Evolutionary conservation across 2,113 vertebrate genomes (phyloP), one percentile per base, ranked within the genome.

Genomic region (Chauna torquata): DNA sequence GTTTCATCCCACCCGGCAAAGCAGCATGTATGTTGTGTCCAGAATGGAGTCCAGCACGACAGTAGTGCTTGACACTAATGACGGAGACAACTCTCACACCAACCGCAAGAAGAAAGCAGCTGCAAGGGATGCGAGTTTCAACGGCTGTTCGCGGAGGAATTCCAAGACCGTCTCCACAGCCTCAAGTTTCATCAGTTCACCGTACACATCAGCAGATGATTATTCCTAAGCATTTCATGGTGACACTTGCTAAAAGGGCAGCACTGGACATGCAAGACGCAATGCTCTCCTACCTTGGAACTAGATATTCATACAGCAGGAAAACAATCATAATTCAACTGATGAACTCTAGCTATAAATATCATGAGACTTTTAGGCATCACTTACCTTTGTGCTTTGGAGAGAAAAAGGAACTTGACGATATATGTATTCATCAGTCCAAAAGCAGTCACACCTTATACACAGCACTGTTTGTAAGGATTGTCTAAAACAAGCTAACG

Each of bases 1-100:
- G 58, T 98, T 99, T 50, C 98, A 99, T 55, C 98, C 99, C 2
- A 98, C 98, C 0, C 98, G 97, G 18, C 99, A 99, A 89, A 99
- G 99, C 86, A 99, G 99, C 95, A 98, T 99, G 75, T 99, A 99
- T 34, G 98, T 99, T 0, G 98, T 99, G 84, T 99, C 99, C 36
- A 98, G 99, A 78, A 99, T 99, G 98, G 99, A 99, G 86, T 99
- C 99, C 92, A 98, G 98, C 81, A 94, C 98, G 98, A 98, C 99
- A 2, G 97, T 99, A 86, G 98, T 98, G 80, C 97, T 98, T 0
- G 98, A 99, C 68, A 49, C 98, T 0, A 97, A 57, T 0, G 98
- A 99, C 2, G 97, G 94, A 8, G 98, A 98, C 13, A 97, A 64
- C 13, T 54, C 75, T 44, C 97, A 97, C 0, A 0, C 96, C 54